phyloP scores from a whole-genome alignment of 2,797 vertebrate species.

The Sebastes kiyomatsui region DNA sequence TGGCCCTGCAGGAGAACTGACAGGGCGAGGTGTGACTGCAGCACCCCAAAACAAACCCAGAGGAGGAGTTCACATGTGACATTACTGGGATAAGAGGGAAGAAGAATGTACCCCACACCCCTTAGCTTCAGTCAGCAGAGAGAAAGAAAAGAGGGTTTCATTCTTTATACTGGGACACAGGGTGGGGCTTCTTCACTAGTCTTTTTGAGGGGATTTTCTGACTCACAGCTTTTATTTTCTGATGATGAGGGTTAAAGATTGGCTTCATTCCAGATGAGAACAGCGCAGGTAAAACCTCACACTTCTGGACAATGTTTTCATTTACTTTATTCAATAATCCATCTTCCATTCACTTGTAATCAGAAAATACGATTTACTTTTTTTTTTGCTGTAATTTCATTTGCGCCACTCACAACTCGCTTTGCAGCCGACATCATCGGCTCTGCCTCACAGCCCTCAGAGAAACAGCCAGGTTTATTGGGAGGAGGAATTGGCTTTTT shows the following conservation, averaged over 20 bases:
- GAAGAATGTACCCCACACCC: slow-evolving; percentile 15
- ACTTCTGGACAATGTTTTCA: neutral
- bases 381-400: neutral
- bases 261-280: slow-evolving; percentile 25
- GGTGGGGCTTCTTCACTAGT: slow-evolving; percentile 38
- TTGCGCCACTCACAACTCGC: neutral
- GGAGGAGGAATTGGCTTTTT: slow-evolving; percentile 28
- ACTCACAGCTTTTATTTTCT: slow-evolving; percentile 12
- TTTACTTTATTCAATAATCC: slow-evolving; percentile 37
- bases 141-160: neutral
- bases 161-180: slow-evolving; percentile 4
- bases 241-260: slow-evolving; percentile 2
- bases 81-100: slow-evolving; percentile 9
- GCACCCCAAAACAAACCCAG: neutral
- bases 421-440: neutral
- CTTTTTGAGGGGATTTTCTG: slow-evolving; percentile 24
- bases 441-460: slow-evolving; percentile 23
- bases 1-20: neutral
- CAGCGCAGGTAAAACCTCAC: neutral
- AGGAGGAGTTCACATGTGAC: slow-evolving; percentile 26
- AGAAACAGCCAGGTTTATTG: slow-evolving; percentile 34
- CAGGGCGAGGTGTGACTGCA: slow-evolving; percentile 6
- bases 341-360: slow-evolving; percentile 12
- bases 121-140: slow-evolving; percentile 19
- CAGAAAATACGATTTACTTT: slow-evolving; percentile 33